Base-by-base conservation (phyloP, 2,113 vertebrate genomes). In the Brevimyrus niger region DNA sequence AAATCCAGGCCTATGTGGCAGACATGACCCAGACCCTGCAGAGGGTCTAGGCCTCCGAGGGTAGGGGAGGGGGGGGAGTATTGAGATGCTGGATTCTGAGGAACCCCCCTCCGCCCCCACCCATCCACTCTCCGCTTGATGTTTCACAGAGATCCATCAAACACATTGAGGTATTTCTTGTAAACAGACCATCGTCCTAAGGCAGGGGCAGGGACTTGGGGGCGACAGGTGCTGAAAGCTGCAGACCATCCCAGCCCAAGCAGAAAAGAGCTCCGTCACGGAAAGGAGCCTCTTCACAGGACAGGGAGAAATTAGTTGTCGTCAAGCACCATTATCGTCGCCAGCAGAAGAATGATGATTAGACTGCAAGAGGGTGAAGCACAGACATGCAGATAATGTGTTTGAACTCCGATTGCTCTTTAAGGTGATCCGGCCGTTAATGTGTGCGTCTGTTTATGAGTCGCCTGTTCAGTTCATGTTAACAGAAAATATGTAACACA, bases 291-390 rank as follows among this genome's bases (percentile, higher is more conserved):
- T 76, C 38, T 76, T 58, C 27, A 58, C 95, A 92, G 94, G 94
- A 95, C 96, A 97, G 97, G 96, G 97, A 97, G 96, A 96, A 96
- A 96, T 97, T 94, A 94, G 96, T 94, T 91, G 94, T 96, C 94
- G 94, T 96, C 95, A 92, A 94, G 94, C 93, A 53, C 44, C 35
- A 19, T 84, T 80, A 31, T 76, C 73, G 95, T 94, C 93, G 94
- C 94, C 94, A 91, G 93, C 92, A 92, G 89, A 91, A 92, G 92
- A 93, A 91, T 92, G 92, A 91, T 94, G 95, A 96, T 96, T 95
- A 95, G 94, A 96, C 95, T 95, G 92, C 89, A 92, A 23, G 76
- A 61, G 53, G 38, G 11, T 44, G 3, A 58, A 42, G 35, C 55
- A 13, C 35, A 87, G 19, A 58, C 48, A 27, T 58, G 76, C 46